Evolutionary conservation across 1,140 invertebrate genomes (phyloP).

Genomic region (Nebria ingens): DNA sequence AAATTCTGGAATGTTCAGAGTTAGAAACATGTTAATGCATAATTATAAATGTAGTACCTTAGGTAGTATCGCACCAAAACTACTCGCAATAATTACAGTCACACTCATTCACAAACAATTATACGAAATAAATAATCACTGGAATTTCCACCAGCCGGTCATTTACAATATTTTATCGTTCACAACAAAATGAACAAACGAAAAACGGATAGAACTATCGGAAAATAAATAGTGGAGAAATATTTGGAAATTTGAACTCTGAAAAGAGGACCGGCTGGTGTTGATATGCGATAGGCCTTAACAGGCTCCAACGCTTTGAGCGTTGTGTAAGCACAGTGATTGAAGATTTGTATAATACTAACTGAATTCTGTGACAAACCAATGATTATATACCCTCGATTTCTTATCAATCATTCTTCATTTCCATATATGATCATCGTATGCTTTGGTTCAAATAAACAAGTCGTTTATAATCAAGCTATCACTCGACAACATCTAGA

Average conservation of each 20-base stretch:
- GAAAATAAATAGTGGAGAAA: neutral
- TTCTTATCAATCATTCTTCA: neutral
- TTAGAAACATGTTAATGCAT: neutral
- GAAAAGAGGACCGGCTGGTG: slow-evolving; percentile 3
- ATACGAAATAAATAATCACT: neutral
- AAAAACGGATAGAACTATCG: neutral
- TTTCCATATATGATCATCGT: neutral
- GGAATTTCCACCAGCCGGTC: neutral
- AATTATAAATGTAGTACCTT: too few species aligned
- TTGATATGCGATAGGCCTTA: neutral
- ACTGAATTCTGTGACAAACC: neutral
- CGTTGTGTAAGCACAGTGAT: neutral
- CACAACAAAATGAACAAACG: neutral
- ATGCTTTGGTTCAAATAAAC: neutral
- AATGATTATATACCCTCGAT: neutral
- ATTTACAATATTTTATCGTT: neutral
- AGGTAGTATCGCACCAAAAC: neutral
- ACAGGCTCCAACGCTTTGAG: neutral
- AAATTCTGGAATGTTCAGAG: neutral
- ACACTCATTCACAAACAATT: neutral
- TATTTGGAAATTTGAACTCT: neutral
- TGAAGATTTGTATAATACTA: slow-evolving; percentile 6
- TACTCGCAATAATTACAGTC: neutral
- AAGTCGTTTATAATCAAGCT: too few species aligned
- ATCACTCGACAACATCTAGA: neutral